These are phyloP conservation scores for Neoascia interrupta DNA, from an alignment of 2,888 invertebrate species.

Conservation along the genomic window DNA sequence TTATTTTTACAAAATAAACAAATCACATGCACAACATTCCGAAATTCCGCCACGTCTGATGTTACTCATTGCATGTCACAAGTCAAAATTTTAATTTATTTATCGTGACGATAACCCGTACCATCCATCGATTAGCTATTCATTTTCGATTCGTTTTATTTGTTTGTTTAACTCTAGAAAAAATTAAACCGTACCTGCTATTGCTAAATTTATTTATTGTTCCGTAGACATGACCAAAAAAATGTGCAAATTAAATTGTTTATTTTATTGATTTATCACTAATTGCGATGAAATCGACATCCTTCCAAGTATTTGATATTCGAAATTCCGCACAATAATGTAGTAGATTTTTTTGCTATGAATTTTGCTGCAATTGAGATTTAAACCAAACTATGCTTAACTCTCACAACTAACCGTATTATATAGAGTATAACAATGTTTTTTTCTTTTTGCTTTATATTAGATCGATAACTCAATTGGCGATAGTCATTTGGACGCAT, in stretches of 20 bases:
- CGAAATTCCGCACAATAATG: too few relatives aligned
- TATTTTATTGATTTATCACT: background rate
- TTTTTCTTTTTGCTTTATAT: too few relatives aligned
- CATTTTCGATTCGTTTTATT: constrained; percentile 25
- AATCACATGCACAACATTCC: background rate
- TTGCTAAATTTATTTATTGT: too few relatives aligned
- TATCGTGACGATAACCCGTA: constrained; percentile 33
- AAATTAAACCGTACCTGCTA: too few relatives aligned
- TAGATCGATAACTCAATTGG: background rate
- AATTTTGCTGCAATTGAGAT: too few relatives aligned
- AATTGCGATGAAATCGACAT: background rate
- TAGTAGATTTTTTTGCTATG: too few relatives aligned
- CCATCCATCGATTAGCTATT: constrained; percentile 24
- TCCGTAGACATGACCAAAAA: background rate
- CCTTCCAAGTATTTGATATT: too few relatives aligned
- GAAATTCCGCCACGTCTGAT: constrained; percentile 13
- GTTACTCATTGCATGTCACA: constrained; percentile 32
- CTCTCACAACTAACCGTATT: too few relatives aligned
- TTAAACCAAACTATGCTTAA: too few relatives aligned
- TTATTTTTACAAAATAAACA: background rate
- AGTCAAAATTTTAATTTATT: constrained; percentile 48
- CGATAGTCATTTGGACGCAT: background rate
- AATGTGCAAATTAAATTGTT: constrained; percentile 31
- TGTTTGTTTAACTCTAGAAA: constrained; percentile 30
- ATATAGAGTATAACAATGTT: too few relatives aligned